A percentile compares a stretch with the other conserved stretches of the same genome.
These are phyloP conservation scores for Cyaniris semiargus DNA, from an alignment of 2,888 invertebrate species.

Conservation along the genomic window DNA sequence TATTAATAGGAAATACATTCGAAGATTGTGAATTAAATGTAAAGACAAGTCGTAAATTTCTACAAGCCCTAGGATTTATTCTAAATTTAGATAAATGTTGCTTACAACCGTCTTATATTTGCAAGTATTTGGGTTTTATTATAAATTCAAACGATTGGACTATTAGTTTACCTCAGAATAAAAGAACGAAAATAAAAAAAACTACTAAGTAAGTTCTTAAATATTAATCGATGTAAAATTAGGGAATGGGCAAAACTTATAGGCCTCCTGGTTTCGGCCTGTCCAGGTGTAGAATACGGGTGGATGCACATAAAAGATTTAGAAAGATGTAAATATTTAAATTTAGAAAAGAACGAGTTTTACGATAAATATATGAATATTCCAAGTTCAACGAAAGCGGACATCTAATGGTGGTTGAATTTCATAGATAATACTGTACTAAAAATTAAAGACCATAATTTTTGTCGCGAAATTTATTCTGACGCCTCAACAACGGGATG, in stretches of 20 bases:
- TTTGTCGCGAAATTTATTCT: no score
- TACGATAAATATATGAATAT: no score
- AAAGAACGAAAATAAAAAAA: conserved; percentile 1
- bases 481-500: no score
- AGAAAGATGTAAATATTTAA: no score
- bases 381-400: no score
- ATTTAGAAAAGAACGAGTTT: no score
- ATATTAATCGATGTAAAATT: not conserved
- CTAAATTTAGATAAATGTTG: not conserved
- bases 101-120: not conserved
- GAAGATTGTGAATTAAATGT: not conserved
- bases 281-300: not conserved
- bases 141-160: not conserved
- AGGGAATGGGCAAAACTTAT: not conserved
- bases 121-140: conserved; percentile 1
- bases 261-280: not conserved
- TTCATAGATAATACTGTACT: no score
- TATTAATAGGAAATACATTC: not conserved
- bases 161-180: not conserved
- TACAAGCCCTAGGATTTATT: not conserved
- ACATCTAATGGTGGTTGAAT: no score
- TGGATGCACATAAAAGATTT: not conserved
- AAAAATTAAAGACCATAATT: no score
- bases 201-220: not conserved
- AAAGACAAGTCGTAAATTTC: not conserved